phyloP scores from a whole-genome alignment of 1,140 invertebrate genomes.

The Aphaenogaster floridana region DNA sequence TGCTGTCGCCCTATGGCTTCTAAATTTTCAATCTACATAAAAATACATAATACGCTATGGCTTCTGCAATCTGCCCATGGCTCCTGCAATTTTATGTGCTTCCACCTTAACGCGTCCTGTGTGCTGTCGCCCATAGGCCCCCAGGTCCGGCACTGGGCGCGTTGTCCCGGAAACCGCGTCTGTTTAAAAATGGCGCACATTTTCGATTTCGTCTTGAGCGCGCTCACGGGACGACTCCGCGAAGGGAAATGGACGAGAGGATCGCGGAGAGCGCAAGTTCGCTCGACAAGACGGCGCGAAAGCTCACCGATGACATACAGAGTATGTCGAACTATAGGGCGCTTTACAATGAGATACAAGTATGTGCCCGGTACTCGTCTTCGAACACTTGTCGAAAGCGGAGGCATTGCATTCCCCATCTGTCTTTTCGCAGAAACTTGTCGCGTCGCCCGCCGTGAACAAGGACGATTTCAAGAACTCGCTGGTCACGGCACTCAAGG shows the following conservation, averaged over 20 bases:
- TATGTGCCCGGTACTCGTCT: conserved; percentile 71
- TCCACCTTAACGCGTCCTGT: too few relatives aligned
- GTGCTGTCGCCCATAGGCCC: too few relatives aligned
- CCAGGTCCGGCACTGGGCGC: neutral
- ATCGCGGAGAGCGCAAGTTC: conserved; percentile 85
- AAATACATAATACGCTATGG: too few relatives aligned
- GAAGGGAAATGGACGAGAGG: conserved; percentile 84
- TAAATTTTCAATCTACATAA: too few relatives aligned
- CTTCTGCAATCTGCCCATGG: too few relatives aligned
- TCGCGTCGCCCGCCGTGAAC: conserved; percentile 90
- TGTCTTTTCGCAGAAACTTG: conserved; percentile 89
- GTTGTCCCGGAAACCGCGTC: neutral
- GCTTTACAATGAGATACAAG: conserved; percentile 90
- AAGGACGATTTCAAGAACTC: conserved; percentile 93
- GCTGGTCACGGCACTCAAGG: conserved; percentile 91
- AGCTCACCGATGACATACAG: conserved; percentile 89
- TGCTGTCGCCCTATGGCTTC: too few relatives aligned
- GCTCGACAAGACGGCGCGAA: conserved; percentile 89
- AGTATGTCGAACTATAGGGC: conserved; percentile 89
- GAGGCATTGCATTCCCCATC: neutral
- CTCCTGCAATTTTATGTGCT: too few relatives aligned
- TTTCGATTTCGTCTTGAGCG: neutral
- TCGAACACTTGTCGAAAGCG: conserved; percentile 46
- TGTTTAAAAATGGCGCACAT: conserved; percentile 85
- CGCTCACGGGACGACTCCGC: neutral